These are phyloP conservation scores for Hipposideros larvatus DNA, from an alignment of 2,797 vertebrate genomes.

Conservation along the genomic window DNA sequence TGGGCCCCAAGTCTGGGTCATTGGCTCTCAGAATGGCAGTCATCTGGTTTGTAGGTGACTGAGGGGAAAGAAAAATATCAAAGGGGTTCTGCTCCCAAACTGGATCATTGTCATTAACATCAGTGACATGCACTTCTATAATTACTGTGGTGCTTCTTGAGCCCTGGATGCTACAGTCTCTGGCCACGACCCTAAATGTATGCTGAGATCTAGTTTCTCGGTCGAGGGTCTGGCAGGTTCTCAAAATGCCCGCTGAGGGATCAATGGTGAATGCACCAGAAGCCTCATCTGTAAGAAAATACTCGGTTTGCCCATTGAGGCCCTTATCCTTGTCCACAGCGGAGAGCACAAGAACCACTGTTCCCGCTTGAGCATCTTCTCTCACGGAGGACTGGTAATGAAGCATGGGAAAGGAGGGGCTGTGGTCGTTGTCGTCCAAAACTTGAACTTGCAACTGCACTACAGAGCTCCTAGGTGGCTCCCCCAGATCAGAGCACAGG, in stretches of 20 bases:
- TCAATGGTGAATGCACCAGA: slow-evolving; percentile 92
- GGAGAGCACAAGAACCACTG: slow-evolving; percentile 88
- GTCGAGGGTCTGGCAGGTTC: slow-evolving; percentile 90
- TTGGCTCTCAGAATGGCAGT: slow-evolving; percentile 88
- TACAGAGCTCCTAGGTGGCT: slow-evolving; percentile 88
- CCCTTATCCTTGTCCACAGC: slow-evolving; percentile 93
- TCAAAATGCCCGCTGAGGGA: slow-evolving; percentile 87
- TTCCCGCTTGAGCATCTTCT: slow-evolving; percentile 91
- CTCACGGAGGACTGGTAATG: slow-evolving; percentile 90
- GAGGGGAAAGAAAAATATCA: slow-evolving; percentile 87
- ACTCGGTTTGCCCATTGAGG: slow-evolving; percentile 91
- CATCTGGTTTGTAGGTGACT: slow-evolving; percentile 86
- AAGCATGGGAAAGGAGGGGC: slow-evolving; percentile 89
- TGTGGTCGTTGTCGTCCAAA: slow-evolving; percentile 95
- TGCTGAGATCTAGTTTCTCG: slow-evolving; percentile 91
- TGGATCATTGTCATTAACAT: slow-evolving; percentile 95
- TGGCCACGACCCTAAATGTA: slow-evolving; percentile 90
- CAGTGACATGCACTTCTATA: slow-evolving; percentile 91
- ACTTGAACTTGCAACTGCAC: slow-evolving; percentile 90
- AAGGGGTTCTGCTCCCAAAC: slow-evolving; percentile 91
- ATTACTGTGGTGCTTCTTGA: slow-evolving; percentile 90
- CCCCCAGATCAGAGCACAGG: slow-evolving; percentile 92
- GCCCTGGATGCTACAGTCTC: slow-evolving; percentile 89
- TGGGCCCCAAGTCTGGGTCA: slow-evolving; percentile 92
- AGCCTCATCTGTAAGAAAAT: slow-evolving; percentile 90